A percentile compares a stretch with the other conserved stretches of the same genome.
These are phyloP conservation scores for Sialis fuliginosa DNA, from an alignment of 2,888 invertebrate genomes.

Conservation along the genomic window DNA sequence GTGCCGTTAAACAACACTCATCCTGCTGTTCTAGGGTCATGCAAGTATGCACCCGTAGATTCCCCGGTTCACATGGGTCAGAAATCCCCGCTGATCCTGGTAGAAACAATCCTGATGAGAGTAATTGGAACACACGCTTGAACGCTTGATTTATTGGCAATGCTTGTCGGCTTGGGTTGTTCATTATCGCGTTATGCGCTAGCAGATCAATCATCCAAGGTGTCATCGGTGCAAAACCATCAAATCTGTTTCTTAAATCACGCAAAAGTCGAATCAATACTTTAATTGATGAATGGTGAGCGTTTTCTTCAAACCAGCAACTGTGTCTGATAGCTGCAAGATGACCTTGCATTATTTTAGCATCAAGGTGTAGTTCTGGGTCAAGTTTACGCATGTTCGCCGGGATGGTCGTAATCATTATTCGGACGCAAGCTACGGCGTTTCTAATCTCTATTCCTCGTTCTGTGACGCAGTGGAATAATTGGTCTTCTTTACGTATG, in stretches of 20 bases:
- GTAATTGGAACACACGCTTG: slow-evolving; percentile 71
- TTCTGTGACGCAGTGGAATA: slow-evolving; percentile 40
- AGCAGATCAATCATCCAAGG: slow-evolving; percentile 95
- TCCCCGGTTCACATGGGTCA: slow-evolving; percentile 87
- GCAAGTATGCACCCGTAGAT: slow-evolving; percentile 75
- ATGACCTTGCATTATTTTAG: slow-evolving; percentile 70
- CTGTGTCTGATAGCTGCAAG: slow-evolving; percentile 88
- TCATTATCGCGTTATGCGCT: slow-evolving; percentile 92
- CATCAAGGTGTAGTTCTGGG: slow-evolving; percentile 61
- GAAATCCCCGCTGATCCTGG: slow-evolving; percentile 86
- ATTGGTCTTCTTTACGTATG: slow-evolving; percentile 38
- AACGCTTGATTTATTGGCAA: slow-evolving; percentile 85
- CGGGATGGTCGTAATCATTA: slow-evolving; percentile 85
- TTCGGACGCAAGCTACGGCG: slow-evolving; percentile 68
- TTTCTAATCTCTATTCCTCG: slow-evolving; percentile 81
- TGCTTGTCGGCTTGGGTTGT: slow-evolving; percentile 84
- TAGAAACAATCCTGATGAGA: slow-evolving; percentile 87
- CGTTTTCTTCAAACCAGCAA: slow-evolving; percentile 97
- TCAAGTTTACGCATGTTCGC: slow-evolving; percentile 88
- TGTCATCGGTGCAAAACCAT: slow-evolving; percentile 76
- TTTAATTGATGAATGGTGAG: slow-evolving; percentile 92
- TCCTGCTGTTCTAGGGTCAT: slow-evolving; percentile 87
- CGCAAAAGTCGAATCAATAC: slow-evolving; percentile 79
- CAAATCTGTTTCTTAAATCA: slow-evolving; percentile 77
- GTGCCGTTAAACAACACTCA: slow-evolving; percentile 82